Conservation (phyloP, 1,140 invertebrate genomes). For the Andrena cerasifolii region DNA sequence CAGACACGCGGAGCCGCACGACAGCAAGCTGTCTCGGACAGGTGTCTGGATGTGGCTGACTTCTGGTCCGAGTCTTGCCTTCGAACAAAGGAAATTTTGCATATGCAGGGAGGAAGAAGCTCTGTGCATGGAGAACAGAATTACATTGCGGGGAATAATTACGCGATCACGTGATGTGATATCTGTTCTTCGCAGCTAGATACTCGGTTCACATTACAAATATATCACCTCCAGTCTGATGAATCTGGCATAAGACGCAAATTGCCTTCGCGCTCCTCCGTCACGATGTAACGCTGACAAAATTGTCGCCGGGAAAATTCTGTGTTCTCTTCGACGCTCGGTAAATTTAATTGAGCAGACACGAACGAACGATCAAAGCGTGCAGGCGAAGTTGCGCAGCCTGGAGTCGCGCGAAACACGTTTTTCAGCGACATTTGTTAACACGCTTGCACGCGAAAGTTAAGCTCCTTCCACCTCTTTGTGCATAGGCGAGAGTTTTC, state of each 20-base stretch:
- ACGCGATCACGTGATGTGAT: too few species aligned
- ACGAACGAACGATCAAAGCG: conserved; percentile 23
- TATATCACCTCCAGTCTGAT: too few species aligned
- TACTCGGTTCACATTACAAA: too few species aligned
- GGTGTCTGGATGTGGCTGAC: conserved; percentile 5
- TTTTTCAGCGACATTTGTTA: conserved; percentile 34
- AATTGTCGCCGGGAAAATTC: conserved; percentile 6
- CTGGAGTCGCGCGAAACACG: not conserved
- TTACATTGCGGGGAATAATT: too few species aligned
- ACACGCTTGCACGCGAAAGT: not conserved
- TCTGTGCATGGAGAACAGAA: too few species aligned
- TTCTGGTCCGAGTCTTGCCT: not conserved
- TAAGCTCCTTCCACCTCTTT: conserved; percentile 4
- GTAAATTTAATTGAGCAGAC: not conserved
- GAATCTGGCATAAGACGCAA: too few species aligned
- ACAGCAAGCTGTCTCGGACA: conserved; percentile 28
- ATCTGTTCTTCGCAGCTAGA: too few species aligned
- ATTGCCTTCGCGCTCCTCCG: too few species aligned
- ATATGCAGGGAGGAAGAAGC: too few species aligned
- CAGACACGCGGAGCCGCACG: not conserved
- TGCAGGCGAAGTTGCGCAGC: not conserved
- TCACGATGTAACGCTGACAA: too few species aligned
- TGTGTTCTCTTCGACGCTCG: conserved; percentile 2
- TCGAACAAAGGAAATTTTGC: not conserved
- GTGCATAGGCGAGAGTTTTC: conserved; percentile 13